phyloP scores from a whole-genome alignment of 2,113 vertebrate species.

The Atrichornis clamosus region DNA sequence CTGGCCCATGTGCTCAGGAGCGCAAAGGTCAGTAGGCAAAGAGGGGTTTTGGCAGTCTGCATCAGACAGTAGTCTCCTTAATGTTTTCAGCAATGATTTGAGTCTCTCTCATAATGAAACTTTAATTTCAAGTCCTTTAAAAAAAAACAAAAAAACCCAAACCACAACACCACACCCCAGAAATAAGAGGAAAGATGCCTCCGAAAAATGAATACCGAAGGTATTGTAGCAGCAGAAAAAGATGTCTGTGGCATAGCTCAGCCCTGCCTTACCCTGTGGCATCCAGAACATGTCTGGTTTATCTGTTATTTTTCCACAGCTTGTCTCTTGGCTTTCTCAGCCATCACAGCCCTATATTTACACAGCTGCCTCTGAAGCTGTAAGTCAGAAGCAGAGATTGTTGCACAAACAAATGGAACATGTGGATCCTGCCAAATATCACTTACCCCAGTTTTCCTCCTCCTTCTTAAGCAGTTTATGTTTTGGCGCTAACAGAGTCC shows the following conservation, averaged over 20 bases:
- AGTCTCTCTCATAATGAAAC: not conserved
- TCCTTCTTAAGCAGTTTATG: slow-evolving; percentile 5
- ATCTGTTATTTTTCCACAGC: slow-evolving; percentile 21
- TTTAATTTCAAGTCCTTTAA: not conserved
- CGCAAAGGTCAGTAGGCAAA: not conserved
- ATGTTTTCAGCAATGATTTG: not conserved
- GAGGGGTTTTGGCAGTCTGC: not conserved
- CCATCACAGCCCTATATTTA: slow-evolving; percentile 18
- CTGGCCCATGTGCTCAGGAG: not conserved
- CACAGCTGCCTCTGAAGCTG: slow-evolving; percentile 47
- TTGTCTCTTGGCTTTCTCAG: slow-evolving; percentile 19
- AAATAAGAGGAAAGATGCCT: not conserved
- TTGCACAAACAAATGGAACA: slow-evolving; percentile 53
- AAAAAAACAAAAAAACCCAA: not conserved
- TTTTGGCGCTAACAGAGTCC: slow-evolving; percentile 23
- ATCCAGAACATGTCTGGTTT: not conserved
- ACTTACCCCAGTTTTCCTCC: slow-evolving; percentile 21
- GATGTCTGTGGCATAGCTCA: not conserved
- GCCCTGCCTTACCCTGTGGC: not conserved
- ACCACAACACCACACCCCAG: not conserved
- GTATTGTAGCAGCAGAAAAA: not conserved
- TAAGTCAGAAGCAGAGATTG: slow-evolving; percentile 45
- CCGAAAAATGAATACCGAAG: not conserved
- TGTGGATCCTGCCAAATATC: slow-evolving; percentile 57
- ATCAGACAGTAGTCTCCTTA: not conserved